Percentiles rank a stretch among this genome's conserved stretches.
phyloP scores from a whole-genome alignment of 2,888 invertebrate genomes.

The Dynastes tityus region DNA sequence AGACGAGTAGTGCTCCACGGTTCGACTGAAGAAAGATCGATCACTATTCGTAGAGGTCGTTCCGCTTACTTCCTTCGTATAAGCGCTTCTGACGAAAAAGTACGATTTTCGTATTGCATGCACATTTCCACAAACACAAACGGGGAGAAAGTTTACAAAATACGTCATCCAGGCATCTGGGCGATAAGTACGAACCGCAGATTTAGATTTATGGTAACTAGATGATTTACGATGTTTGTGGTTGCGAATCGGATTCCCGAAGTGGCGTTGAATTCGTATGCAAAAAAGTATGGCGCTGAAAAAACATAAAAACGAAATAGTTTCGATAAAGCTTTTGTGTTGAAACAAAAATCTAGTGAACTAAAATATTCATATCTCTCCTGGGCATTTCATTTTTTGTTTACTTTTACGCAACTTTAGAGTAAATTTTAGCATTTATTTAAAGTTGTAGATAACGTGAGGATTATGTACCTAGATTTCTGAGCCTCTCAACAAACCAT shows the following conservation, averaged over 20 bases:
- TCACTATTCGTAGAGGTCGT: slow-evolving; percentile 46
- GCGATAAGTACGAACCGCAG: slow-evolving; percentile 51
- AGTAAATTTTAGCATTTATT: too few relatives aligned
- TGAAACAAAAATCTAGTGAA: too few relatives aligned
- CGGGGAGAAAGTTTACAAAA: slow-evolving; percentile 54
- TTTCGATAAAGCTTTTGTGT: too few relatives aligned
- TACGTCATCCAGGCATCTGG: slow-evolving; percentile 55
- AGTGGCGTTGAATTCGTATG: neutral
- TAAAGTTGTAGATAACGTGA: too few relatives aligned
- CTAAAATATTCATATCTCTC: too few relatives aligned
- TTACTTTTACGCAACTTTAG: too few relatives aligned
- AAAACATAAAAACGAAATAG: neutral
- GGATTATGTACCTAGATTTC: too few relatives aligned
- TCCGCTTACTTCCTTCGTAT: neutral
- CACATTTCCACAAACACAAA: slow-evolving; percentile 14
- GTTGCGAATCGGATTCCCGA: slow-evolving; percentile 41
- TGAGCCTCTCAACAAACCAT: too few relatives aligned
- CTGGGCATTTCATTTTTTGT: too few relatives aligned
- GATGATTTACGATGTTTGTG: slow-evolving; percentile 54
- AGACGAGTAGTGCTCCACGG: slow-evolving; percentile 47
- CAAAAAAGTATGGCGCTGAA: too few relatives aligned
- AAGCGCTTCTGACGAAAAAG: neutral
- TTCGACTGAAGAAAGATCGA: slow-evolving; percentile 52
- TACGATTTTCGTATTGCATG: neutral
- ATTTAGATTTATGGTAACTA: slow-evolving; percentile 54